Evolutionary conservation across 2,113 vertebrate species (phyloP), one percentile per base, ranked within the genome.

Genomic region (Hippoglossus stenolepis): DNA sequence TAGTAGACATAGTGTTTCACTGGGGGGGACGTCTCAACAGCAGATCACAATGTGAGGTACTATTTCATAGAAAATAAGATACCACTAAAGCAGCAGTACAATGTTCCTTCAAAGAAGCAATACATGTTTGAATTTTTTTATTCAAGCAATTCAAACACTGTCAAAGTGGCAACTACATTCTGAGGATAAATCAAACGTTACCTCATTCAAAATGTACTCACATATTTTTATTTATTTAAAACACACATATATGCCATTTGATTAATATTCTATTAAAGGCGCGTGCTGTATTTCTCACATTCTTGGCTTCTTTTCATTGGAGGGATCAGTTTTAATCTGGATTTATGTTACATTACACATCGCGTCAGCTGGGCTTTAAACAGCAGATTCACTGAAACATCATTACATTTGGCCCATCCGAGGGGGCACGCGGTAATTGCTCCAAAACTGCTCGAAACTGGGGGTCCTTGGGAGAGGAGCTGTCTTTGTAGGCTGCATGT

Each of bases 391-490:
- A 65, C 57, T 88, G 80, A 88, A 90, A 91, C 93, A 92, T 90
- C 88, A 90, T 92, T 92, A 91, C 78, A 87, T 89, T 90, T 89
- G 79, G 87, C 81, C 68, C 81, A 77, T 89, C 74, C 72, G 70
- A 89, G 69, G 77, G 73, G 73, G 80, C 7, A 24, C 24, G 63
- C 18, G 31, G 82, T 90, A 93, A 92, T 92, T 93, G 87, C 82
- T 91, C 73, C 77, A 80, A 80, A 92, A 82, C 72, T 80, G 84
- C 64, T 82, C 77, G 88, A 76, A 84, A 87, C 82, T 86, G 83
- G 72, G 75, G 85, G 81, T 84, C 63, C 79, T 90, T 85, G 49
- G 65, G 79, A 88, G 79, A 88, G 83, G 75, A 86, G 68, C 57
- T 81, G 68, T 82, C 87, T 83, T 80, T 89, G 76, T 75, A 67